These are phyloP conservation scores for Leptinotarsa texana DNA, from an alignment of 1,140 invertebrate species.

Conservation along the genomic window DNA sequence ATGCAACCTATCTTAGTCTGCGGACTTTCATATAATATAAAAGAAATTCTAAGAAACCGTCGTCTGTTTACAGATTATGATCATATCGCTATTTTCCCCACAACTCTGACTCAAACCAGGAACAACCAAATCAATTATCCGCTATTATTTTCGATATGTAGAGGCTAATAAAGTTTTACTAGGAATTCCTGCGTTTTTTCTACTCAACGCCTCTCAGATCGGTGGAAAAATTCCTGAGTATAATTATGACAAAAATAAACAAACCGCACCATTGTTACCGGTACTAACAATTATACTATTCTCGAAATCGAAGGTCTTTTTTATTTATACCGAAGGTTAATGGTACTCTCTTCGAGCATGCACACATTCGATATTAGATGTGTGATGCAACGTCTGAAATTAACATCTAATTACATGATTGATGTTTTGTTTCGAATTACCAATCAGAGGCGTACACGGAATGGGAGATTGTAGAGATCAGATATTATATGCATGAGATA, in stretches of 20 bases:
- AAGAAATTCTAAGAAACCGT: too few relatives aligned
- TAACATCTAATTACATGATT: background rate
- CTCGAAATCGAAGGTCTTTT: slow-evolving; percentile 2
- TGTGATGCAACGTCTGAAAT: slow-evolving; percentile 5
- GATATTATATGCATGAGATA: too few relatives aligned
- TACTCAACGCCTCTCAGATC: background rate
- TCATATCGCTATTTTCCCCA: background rate
- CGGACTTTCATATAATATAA: too few relatives aligned
- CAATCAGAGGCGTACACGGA: background rate
- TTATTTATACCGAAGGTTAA: background rate
- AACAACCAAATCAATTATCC: background rate
- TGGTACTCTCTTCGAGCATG: background rate
- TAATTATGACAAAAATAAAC: background rate
- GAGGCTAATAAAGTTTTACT: background rate
- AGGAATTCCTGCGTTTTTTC: background rate
- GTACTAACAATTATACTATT: background rate
- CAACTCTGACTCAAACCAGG: background rate
- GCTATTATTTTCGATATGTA: background rate
- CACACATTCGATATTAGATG: slow-evolving; percentile 4
- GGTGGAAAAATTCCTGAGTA: background rate
- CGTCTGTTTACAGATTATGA: too few relatives aligned
- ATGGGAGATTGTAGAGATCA: background rate
- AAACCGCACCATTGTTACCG: background rate
- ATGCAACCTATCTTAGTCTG: too few relatives aligned
- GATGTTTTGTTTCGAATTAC: background rate